Percentiles rank a stretch among this genome's conserved stretches.
Evolutionary conservation across 1,140 invertebrate species (phyloP).

Genomic region (Rhopalosiphum padi): DNA sequence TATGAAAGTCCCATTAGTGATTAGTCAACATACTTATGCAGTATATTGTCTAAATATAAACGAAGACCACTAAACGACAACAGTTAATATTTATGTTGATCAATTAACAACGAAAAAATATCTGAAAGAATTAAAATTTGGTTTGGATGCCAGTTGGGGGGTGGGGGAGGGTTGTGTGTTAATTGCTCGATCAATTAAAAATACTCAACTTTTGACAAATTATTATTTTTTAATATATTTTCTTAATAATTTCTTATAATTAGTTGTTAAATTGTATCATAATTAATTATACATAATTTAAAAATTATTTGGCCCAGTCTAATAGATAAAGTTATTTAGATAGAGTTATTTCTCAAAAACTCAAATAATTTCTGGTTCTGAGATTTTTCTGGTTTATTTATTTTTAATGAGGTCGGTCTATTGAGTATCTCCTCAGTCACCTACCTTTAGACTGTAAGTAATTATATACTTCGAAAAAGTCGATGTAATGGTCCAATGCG

Average conservation of each 20-base stretch:
- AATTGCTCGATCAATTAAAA: background rate
- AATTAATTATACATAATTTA: background rate
- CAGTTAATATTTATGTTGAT: background rate
- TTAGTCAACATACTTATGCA: background rate
- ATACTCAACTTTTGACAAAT: background rate
- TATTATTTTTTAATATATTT: background rate
- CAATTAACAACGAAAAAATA: background rate
- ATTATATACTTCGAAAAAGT: background rate
- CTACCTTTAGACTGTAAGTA: background rate
- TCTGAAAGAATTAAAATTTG: background rate
- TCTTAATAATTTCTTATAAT: background rate
- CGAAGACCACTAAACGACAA: background rate
- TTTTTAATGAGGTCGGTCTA: background rate
- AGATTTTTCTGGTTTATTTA: background rate
- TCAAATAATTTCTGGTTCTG: background rate
- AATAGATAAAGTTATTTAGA: background rate
- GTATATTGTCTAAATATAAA: background rate
- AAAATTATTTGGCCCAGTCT: background rate
- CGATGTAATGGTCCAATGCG: background rate
- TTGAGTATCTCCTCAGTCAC: background rate
- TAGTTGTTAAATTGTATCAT: background rate
- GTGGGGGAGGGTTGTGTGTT: too few relatives aligned
- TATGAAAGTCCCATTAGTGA: background rate
- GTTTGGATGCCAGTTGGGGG: too few relatives aligned
- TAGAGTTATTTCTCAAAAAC: background rate